A percentile compares a stretch with the other conserved stretches of the same genome.
Conservation (phyloP, 2,888 invertebrate genomes). For the Beris morrisii region DNA sequence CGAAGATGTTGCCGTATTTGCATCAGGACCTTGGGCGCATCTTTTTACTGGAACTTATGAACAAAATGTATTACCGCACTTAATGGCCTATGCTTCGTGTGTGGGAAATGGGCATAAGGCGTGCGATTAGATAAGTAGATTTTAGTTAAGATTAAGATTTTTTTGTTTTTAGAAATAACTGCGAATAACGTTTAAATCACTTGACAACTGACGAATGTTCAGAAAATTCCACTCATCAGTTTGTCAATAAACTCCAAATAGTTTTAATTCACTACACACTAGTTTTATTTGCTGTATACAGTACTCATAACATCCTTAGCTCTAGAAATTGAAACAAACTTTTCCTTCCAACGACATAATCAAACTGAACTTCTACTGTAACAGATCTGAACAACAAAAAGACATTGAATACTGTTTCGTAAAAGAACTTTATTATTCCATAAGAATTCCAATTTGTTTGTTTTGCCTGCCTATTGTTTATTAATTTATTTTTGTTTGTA, state of each 20-base stretch:
- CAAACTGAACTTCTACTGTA: no score
- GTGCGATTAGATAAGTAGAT: conserved; percentile 39
- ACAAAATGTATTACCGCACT: conserved; percentile 76
- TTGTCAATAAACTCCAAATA: no score
- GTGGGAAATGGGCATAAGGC: conserved; percentile 64
- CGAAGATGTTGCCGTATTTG: conserved; percentile 79
- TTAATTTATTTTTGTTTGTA: conserved; percentile 7
- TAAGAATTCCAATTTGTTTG: conserved; percentile 5
- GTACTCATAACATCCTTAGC: no score
- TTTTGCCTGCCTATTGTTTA: not conserved
- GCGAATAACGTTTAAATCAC: not conserved
- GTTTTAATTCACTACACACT: no score
- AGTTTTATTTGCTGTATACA: no score
- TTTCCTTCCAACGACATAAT: no score
- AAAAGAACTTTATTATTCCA: conserved; percentile 25
- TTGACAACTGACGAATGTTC: no score
- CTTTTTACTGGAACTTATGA: conserved; percentile 79
- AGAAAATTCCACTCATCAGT: no score
- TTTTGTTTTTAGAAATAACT: conserved; percentile 3
- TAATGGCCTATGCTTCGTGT: conserved; percentile 72
- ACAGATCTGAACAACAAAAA: no score
- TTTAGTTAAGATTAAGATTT: conserved; percentile 4
- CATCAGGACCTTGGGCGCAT: conserved; percentile 77
- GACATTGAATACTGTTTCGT: not conserved
- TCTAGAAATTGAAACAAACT: no score